Percentiles rank a stretch among this genome's conserved stretches.
Evolutionary conservation across 2,888 invertebrate species (phyloP).

Genomic region (Xanthia togata): DNA sequence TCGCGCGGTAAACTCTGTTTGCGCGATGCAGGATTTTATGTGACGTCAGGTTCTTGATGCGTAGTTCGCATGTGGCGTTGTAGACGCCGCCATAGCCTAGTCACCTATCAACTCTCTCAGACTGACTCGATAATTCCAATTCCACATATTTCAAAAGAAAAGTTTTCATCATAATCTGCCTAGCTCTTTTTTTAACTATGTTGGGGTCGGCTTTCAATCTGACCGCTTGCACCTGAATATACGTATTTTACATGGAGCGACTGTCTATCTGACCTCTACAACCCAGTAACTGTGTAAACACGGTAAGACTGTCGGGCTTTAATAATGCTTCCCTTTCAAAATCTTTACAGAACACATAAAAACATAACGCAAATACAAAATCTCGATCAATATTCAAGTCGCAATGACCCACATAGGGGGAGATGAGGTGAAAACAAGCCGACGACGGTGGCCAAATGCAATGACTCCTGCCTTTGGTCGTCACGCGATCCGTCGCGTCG

Average conservation of each 20-base stretch:
- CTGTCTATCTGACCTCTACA: background rate
- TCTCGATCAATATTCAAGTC: constrained; percentile 75
- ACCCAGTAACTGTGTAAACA: background rate
- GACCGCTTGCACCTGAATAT: background rate
- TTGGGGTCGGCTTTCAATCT: background rate
- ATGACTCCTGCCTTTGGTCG: constrained; percentile 86
- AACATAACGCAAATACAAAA: constrained; percentile 64
- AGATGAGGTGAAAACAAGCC: constrained; percentile 77
- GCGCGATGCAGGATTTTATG: too few relatives aligned
- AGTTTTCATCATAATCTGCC: background rate
- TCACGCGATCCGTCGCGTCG: constrained; percentile 88
- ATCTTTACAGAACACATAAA: constrained; percentile 10
- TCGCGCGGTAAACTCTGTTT: too few relatives aligned
- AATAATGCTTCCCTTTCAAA: background rate
- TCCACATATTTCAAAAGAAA: too few relatives aligned
- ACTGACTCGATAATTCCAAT: background rate
- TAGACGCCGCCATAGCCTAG: background rate
- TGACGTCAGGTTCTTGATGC: too few relatives aligned
- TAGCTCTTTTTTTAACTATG: background rate
- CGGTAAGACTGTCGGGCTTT: background rate
- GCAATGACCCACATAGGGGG: constrained; percentile 83
- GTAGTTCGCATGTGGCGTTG: too few relatives aligned
- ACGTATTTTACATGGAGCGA: background rate
- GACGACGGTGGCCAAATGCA: constrained; percentile 80
- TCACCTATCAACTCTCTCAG: background rate